phyloP scores from a whole-genome alignment of 2,113 vertebrate genomes.

The Tonatia bakeri region DNA sequence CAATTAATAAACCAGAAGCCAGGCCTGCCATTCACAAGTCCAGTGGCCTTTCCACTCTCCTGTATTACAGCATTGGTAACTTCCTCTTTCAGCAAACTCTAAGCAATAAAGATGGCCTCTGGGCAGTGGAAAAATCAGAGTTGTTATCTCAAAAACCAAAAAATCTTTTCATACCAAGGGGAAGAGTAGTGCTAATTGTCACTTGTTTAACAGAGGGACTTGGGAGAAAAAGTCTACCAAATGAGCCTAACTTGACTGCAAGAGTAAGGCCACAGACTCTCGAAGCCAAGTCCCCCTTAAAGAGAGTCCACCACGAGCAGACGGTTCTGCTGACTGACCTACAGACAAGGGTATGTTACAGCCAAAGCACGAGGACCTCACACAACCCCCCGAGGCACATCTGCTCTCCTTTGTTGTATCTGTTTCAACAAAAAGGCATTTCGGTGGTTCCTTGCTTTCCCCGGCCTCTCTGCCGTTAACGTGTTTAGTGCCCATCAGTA shows the following conservation, averaged over 20 bases:
- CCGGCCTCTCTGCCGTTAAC: not conserved
- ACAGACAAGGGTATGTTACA: not conserved
- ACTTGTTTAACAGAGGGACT: not conserved
- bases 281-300: not conserved
- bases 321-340: not conserved
- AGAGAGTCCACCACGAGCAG: not conserved
- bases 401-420: not conserved
- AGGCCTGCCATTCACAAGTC: not conserved
- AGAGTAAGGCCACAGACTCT: not conserved
- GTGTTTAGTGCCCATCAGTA: not conserved
- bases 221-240: not conserved
- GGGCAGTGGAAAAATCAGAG: not conserved
- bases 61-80: not conserved
- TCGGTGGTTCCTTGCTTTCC: not conserved
- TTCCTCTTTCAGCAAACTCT: not conserved
- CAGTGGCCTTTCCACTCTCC: not conserved
- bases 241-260: not conserved
- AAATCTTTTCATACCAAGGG: not conserved
- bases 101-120: not conserved
- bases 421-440: not conserved
- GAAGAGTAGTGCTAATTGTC: not conserved
- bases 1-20: not conserved
- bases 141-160: not conserved
- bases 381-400: not conserved
- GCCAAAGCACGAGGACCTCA: not conserved